phyloP scores from a whole-genome alignment of 2,113 vertebrate genomes.

The Toxostoma redivivum region DNA sequence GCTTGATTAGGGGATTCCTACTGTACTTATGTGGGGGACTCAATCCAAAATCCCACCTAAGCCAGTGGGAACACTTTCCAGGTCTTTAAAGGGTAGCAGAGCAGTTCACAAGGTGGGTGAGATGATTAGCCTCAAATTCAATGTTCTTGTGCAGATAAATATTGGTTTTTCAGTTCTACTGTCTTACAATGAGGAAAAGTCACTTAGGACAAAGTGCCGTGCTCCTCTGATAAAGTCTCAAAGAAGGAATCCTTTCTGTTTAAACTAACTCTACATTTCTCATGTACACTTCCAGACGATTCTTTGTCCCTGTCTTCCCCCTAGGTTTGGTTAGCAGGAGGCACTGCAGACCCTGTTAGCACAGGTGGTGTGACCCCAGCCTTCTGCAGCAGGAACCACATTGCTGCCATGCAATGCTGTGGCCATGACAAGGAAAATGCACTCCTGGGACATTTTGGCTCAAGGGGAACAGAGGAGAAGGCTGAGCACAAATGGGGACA shows the following conservation, averaged over 20 bases:
- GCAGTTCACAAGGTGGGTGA: background rate
- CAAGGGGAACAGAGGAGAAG: background rate
- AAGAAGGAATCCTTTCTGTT: background rate
- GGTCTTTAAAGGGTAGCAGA: background rate
- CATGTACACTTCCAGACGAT: background rate
- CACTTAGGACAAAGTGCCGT: background rate
- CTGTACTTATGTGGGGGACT: background rate
- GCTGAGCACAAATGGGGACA: background rate
- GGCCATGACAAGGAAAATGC: background rate
- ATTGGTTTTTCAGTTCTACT: background rate
- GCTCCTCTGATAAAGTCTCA: background rate
- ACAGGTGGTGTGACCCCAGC: background rate
- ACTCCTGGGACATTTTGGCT: background rate
- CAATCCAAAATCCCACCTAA: background rate
- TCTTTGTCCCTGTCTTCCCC: background rate
- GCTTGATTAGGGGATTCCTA: background rate
- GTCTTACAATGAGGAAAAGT: background rate
- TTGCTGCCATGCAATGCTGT: accelerated
- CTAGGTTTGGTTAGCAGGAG: background rate
- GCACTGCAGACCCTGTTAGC: background rate
- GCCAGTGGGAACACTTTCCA: background rate
- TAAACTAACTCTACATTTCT: background rate
- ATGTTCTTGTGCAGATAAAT: background rate
- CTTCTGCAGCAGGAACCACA: background rate
- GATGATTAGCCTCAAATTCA: background rate